phyloP scores from a whole-genome alignment of 2,888 invertebrate species.

The Dicyrtoma fusca region DNA sequence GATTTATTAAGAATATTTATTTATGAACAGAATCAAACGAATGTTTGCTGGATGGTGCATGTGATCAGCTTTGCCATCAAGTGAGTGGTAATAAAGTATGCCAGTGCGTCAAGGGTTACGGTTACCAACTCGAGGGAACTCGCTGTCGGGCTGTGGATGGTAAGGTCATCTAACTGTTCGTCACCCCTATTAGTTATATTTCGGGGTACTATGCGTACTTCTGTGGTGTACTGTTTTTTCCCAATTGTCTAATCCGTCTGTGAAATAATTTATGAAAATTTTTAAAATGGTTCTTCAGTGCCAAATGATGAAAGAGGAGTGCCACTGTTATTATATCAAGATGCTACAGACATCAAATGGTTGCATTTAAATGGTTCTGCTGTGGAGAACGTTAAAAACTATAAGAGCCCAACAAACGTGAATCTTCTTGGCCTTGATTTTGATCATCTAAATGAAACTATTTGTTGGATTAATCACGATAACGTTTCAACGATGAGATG shows the following conservation, averaged over 20 bases:
- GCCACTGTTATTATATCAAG: conserved; percentile 71
- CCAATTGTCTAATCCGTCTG: too few relatives aligned
- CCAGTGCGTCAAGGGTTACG: conserved; percentile 77
- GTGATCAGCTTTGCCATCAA: conserved; percentile 76
- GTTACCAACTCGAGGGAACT: conserved; percentile 68
- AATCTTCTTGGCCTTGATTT: conserved; percentile 64
- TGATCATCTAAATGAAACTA: conserved; percentile 69
- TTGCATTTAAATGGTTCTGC: conserved; percentile 65
- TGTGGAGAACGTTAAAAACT: conserved; percentile 24
- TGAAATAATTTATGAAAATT: too few relatives aligned
- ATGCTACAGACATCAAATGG: conserved; percentile 67
- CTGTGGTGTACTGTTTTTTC: too few relatives aligned
- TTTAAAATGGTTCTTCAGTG: conserved; percentile 65
- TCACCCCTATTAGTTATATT: conserved; percentile 44
- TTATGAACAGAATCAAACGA: conserved; percentile 71
- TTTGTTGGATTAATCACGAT: conserved; percentile 71
- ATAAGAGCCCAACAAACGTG: conserved; percentile 40
- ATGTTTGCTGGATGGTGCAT: conserved; percentile 71
- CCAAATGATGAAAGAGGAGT: conserved; percentile 64
- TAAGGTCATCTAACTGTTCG: conserved; percentile 59
- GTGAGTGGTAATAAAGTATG: conserved; percentile 71
- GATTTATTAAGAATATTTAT: not conserved
- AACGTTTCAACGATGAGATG: conserved; percentile 69
- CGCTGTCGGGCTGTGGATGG: conserved; percentile 73
- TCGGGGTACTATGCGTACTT: too few relatives aligned